phyloP scores from a whole-genome alignment of 2,113 vertebrate genomes.

The Antennarius striatus region DNA sequence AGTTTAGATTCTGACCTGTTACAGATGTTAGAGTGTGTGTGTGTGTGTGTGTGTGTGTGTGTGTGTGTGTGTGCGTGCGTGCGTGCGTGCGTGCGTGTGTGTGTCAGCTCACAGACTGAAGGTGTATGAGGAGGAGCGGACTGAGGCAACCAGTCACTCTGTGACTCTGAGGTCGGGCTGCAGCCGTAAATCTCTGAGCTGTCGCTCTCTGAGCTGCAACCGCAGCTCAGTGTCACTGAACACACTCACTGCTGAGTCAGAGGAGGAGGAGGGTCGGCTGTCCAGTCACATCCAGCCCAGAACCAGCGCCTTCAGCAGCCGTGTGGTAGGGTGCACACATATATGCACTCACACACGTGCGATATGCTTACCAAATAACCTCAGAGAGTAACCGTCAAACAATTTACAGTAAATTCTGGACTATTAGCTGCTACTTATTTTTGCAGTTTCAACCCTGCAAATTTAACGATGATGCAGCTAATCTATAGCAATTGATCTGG shows the following conservation, averaged over 20 bases:
- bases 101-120: conserved; percentile 74
- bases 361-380: too few relatives aligned
- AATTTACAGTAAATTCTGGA: too few relatives aligned
- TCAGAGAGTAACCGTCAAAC: too few relatives aligned
- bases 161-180: conserved; percentile 58
- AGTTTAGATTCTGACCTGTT: too few relatives aligned
- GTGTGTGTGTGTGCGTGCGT: too few relatives aligned
- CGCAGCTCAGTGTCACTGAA: conserved; percentile 74
- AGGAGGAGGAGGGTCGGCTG: conserved; percentile 36
- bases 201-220: conserved; percentile 69
- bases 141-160: conserved; percentile 41
- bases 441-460: too few relatives aligned
- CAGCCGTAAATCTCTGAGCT: conserved; percentile 64
- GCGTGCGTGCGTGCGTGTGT: background rate
- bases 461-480: too few relatives aligned
- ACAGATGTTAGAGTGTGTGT: too few relatives aligned
- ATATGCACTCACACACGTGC: too few relatives aligned
- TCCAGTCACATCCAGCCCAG: conserved; percentile 35
- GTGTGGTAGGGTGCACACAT: conserved; percentile 81
- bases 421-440: too few relatives aligned
- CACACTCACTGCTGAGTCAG: conserved; percentile 66
- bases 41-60: too few relatives aligned
- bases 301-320: conserved; percentile 87
- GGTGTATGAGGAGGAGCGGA: conserved; percentile 80
- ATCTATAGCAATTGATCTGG: too few relatives aligned